Conservation (phyloP, 2,888 invertebrate species). For the Pollenia angustigena region DNA sequence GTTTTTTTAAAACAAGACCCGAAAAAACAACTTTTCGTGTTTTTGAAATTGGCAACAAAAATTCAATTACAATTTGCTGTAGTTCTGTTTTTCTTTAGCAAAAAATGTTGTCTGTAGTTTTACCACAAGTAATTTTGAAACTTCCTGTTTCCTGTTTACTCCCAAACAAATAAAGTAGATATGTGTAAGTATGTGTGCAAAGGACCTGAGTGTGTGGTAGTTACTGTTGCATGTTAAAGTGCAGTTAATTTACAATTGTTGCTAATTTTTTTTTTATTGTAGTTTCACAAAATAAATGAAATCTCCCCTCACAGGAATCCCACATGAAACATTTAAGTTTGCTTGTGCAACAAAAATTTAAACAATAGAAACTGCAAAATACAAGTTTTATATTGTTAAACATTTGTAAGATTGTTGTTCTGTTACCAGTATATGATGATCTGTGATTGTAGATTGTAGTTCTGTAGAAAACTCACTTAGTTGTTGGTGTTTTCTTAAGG, state of each 20-base stretch:
- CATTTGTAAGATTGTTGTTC: conserved; percentile 22
- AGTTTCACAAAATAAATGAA: neutral
- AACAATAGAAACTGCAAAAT: conserved; percentile 44
- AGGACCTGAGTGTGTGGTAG: too few species aligned
- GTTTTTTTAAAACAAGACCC: neutral
- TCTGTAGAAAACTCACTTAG: neutral
- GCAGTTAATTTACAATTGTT: conserved; percentile 69
- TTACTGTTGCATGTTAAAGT: conserved; percentile 58
- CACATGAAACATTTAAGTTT: conserved; percentile 23
- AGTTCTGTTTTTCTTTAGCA: conserved; percentile 27
- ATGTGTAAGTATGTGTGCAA: neutral
- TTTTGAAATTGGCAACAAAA: conserved; percentile 16
- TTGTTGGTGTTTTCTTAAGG: conserved; percentile 20
- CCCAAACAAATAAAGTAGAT: neutral
- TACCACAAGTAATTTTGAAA: conserved; percentile 41
- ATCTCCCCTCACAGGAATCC: conserved; percentile 5
- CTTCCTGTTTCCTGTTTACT: conserved; percentile 49
- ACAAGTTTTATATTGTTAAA: neutral
- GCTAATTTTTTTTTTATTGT: conserved; percentile 37
- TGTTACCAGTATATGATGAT: neutral
- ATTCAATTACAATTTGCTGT: conserved; percentile 48
- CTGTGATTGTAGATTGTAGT: conserved; percentile 24
- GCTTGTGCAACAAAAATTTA: conserved; percentile 1
- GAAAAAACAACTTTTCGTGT: neutral
- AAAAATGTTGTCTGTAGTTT: conserved; percentile 13